phyloP scores from a whole-genome alignment of 2,888 invertebrate genomes.

The Teinopalpus imperialis region DNA sequence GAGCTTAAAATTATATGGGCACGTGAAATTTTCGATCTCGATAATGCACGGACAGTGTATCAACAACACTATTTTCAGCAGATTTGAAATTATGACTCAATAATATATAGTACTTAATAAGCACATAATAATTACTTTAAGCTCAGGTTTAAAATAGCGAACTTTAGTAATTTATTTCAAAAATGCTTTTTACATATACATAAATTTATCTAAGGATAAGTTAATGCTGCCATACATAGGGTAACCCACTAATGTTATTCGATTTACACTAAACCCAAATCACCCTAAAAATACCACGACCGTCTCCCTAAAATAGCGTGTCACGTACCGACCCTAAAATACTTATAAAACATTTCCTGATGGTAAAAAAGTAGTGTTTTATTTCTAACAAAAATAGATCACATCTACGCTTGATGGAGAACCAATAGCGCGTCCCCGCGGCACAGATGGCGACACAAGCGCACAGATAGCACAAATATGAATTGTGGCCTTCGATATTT shows the following conservation, averaged over 20 bases:
- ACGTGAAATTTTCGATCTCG: constrained; percentile 80
- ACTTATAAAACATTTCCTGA: constrained; percentile 76
- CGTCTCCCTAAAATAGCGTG: constrained; percentile 53
- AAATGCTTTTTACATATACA: constrained; percentile 42
- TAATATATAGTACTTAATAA: constrained; percentile 15
- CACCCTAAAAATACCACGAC: constrained; percentile 40
- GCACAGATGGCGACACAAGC: constrained; percentile 78
- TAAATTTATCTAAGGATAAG: too few relatives aligned
- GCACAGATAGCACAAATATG: constrained; percentile 80
- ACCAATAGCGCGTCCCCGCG: constrained; percentile 75
- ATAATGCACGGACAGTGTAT: constrained; percentile 64
- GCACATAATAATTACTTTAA: neutral
- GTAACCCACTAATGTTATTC: constrained; percentile 49
- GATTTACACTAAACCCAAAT: constrained; percentile 48
- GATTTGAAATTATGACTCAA: constrained; percentile 26
- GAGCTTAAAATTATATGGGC: constrained; percentile 81
- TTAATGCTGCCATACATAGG: too few relatives aligned
- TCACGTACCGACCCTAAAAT: constrained; percentile 74
- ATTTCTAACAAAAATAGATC: constrained; percentile 79
- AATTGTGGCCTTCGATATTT: constrained; percentile 81
- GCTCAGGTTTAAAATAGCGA: neutral
- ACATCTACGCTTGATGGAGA: constrained; percentile 76
- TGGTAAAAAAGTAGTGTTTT: constrained; percentile 75
- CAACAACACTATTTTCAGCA: constrained; percentile 64
- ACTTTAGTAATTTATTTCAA: neutral